Base-by-base conservation (phyloP, 2,113 vertebrate genomes). In the Cyphomyrus discorhynchus region DNA sequence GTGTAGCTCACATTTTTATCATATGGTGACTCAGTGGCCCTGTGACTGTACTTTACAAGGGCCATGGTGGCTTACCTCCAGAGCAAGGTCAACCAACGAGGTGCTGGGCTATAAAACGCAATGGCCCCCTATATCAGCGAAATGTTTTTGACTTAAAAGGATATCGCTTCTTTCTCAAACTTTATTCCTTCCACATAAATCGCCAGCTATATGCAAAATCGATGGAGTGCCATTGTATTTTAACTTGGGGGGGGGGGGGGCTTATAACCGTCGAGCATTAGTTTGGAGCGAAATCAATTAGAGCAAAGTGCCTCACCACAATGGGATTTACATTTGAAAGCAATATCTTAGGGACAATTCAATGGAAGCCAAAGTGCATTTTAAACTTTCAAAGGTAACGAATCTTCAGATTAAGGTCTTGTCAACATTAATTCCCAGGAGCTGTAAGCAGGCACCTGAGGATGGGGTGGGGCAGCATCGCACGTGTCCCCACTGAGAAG, bases 331-430 rank as follows among this genome's bases (percentile, higher is more conserved):
- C 45, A 46, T 84, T 47, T 84, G 45, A 84, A 84, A 84, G 82
- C 82, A 84, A 84, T 84, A 84, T 84, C 82, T 84, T 84, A 84
- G 45, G 45, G 82, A 84, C 21, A 47, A 84, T 47, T 84, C 82
- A 47, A 84, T 84, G 17, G 24, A 84, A 84, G 21, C 15, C 39
- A 84, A 47, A 84, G 82, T 46, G 82, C 82, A n/a, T 84, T 84
- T 84, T 47, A 84, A 84, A 84, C 42, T 84, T 84, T 84, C 42
- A 47, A 84, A 84, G 82, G 82, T 84, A 84, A 84, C 82, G 82
- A 84, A 84, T 84, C 45, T n/a, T 84, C 82, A 84, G 21, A 84
- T 47, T 84, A 84, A 47, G 82, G 82, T 11, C 45, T 24, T 84
- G 82, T 84, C 82, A 47, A 84, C 82, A 84, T 45, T 84, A 84